Evolutionary conservation across 1,140 invertebrate species (phyloP).

Genomic region (Venturia canescens): DNA sequence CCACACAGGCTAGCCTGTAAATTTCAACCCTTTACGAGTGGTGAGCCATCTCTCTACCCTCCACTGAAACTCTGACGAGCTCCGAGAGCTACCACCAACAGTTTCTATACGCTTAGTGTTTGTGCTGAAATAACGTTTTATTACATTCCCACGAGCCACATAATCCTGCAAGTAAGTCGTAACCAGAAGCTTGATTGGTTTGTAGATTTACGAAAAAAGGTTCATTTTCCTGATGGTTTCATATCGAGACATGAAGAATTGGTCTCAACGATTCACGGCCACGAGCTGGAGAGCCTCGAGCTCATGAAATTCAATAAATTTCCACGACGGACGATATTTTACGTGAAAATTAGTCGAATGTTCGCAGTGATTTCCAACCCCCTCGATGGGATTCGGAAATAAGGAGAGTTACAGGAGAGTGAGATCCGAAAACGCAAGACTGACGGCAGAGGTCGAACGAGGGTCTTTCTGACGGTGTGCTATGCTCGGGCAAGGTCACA

Average conservation of each 20-base stretch:
- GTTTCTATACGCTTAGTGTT: neutral
- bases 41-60: neutral
- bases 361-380: neutral
- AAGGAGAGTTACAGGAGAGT: constrained; percentile 1
- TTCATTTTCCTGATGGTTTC: too few species aligned
- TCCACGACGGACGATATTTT: neutral
- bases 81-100: neutral
- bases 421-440: constrained; percentile 16
- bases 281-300: too few species aligned
- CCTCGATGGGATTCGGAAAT: constrained; percentile 10
- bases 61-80: neutral
- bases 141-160: neutral
- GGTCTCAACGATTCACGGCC: too few species aligned
- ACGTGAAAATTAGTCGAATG: neutral
- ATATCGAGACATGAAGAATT: too few species aligned
- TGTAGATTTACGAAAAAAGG: neutral
- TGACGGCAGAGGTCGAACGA: constrained; percentile 35
- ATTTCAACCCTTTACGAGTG: constrained; percentile 41
- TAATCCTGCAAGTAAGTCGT: neutral
- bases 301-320: too few species aligned
- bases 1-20: constrained; percentile 25
- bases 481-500: constrained; percentile 1
- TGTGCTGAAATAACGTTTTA: constrained; percentile 15
- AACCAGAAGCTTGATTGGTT: neutral
- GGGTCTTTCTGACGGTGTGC: constrained; percentile 52